Percentiles rank a stretch among this genome's conserved stretches.
These are phyloP conservation scores for Cordylochernes scorpioides DNA, from an alignment of 2,888 invertebrate species.

Conservation along the genomic window DNA sequence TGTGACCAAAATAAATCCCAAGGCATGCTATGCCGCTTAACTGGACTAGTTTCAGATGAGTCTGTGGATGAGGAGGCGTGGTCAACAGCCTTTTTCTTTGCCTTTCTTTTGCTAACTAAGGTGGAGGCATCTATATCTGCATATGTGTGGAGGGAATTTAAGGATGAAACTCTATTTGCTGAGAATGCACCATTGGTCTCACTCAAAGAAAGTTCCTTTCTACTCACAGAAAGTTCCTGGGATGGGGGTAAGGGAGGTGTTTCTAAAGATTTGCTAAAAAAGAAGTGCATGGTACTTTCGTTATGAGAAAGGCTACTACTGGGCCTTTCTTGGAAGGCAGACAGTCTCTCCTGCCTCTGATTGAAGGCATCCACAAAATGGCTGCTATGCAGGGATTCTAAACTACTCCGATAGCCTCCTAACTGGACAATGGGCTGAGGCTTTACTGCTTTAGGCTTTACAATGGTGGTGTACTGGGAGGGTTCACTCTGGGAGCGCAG, in stretches of 20 bases:
- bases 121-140: background rate
- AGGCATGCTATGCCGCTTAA: conserved; percentile 10
- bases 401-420: conserved; percentile 9
- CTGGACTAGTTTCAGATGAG: conserved; percentile 5
- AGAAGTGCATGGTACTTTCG: conserved; percentile 9
- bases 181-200: background rate
- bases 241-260: conserved; percentile 9
- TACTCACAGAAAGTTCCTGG: conserved; percentile 6
- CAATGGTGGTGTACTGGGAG: conserved; percentile 11
- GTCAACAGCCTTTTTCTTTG: conserved; percentile 5
- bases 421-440: conserved; percentile 6
- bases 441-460: conserved; percentile 13
- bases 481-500: conserved; percentile 10
- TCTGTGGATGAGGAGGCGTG: conserved; percentile 4
- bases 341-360: conserved; percentile 10
- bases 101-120: too few species aligned
- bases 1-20: conserved; percentile 10
- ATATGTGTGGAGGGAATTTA: too few species aligned
- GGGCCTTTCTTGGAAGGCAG: conserved; percentile 12
- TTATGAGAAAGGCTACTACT: conserved; percentile 12
- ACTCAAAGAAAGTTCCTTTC: conserved; percentile 5
- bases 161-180: too few species aligned
- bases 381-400: conserved; percentile 10
- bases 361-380: conserved; percentile 9
- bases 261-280: conserved; percentile 13